Conservation (phyloP, 1,140 invertebrate species). For the Latrodectus geometricus region DNA sequence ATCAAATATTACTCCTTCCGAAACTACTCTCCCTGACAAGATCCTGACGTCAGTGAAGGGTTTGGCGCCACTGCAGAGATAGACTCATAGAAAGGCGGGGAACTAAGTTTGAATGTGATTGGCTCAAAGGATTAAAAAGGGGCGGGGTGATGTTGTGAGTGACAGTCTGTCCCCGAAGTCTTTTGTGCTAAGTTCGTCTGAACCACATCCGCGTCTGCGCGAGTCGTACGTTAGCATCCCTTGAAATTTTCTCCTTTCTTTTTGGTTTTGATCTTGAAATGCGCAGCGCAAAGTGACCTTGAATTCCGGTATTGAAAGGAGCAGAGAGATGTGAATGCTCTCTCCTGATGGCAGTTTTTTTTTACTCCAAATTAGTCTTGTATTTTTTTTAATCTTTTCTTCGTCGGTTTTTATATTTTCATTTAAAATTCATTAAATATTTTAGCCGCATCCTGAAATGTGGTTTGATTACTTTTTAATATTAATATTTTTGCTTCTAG, state of each 20-base stretch:
- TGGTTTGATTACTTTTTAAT: no score
- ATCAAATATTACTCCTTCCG: constrained; percentile 29
- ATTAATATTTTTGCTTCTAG: no score
- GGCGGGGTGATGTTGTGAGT: constrained; percentile 32
- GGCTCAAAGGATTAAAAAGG: not conserved
- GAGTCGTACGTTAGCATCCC: constrained; percentile 53
- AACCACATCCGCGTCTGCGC: constrained; percentile 59
- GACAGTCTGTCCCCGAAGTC: constrained; percentile 32
- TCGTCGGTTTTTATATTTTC: no score
- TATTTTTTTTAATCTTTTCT: no score
- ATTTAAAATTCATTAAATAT: no score
- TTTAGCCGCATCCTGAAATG: no score
- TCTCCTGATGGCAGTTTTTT: constrained; percentile 21
- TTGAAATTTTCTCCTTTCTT: constrained; percentile 56
- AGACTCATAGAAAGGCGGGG: constrained; percentile 42
- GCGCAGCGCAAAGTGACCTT: constrained; percentile 60
- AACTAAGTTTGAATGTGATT: constrained; percentile 51
- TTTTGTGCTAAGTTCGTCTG: constrained; percentile 46
- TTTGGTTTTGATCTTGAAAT: constrained; percentile 61
- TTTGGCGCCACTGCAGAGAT: constrained; percentile 59
- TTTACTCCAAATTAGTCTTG: not conserved
- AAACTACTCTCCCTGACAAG: constrained; percentile 50
- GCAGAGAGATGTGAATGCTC: constrained; percentile 54
- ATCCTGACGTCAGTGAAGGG: constrained; percentile 59
- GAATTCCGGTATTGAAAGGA: constrained; percentile 54